These are phyloP conservation scores for Scaptomyza cyrtandrae DNA, from an alignment of 2,888 invertebrate species.

Conservation along the genomic window DNA sequence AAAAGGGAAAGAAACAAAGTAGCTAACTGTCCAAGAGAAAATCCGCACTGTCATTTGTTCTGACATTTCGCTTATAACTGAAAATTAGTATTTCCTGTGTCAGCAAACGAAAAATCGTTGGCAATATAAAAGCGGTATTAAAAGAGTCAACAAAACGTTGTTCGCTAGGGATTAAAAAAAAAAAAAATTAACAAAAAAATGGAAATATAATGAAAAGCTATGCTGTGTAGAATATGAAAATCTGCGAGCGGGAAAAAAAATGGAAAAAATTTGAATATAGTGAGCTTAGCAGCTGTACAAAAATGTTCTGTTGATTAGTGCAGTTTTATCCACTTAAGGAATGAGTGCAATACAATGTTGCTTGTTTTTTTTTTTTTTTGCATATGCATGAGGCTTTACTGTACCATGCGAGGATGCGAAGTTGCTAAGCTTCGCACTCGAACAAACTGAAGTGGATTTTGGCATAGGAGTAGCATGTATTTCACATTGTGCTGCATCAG, in stretches of 20 bases:
- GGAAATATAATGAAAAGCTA: background rate
- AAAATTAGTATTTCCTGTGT: constrained; percentile 60
- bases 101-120: constrained; percentile 28
- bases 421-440: constrained; percentile 63
- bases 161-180: background rate
- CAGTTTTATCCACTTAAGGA: constrained; percentile 55
- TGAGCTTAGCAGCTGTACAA: constrained; percentile 11
- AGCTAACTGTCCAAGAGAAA: constrained; percentile 16
- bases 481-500: constrained; percentile 66
- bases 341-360: constrained; percentile 21
- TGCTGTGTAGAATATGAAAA: background rate
- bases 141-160: constrained; percentile 14
- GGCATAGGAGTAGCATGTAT: background rate
- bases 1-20: constrained; percentile 9
- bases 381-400: constrained; percentile 63
- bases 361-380: constrained; percentile 33
- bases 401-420: constrained; percentile 21
- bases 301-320: constrained; percentile 61
- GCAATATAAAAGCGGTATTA: constrained; percentile 13
- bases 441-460: constrained; percentile 52
- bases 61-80: constrained; percentile 72
- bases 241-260: background rate
- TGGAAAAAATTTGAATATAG: background rate
- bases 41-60: constrained; percentile 62
- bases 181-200: background rate